A percentile compares a stretch with the other conserved stretches of the same genome.
These are phyloP conservation scores for Prunella himalayana DNA, from an alignment of 2,113 vertebrate species.

Conservation along the genomic window DNA sequence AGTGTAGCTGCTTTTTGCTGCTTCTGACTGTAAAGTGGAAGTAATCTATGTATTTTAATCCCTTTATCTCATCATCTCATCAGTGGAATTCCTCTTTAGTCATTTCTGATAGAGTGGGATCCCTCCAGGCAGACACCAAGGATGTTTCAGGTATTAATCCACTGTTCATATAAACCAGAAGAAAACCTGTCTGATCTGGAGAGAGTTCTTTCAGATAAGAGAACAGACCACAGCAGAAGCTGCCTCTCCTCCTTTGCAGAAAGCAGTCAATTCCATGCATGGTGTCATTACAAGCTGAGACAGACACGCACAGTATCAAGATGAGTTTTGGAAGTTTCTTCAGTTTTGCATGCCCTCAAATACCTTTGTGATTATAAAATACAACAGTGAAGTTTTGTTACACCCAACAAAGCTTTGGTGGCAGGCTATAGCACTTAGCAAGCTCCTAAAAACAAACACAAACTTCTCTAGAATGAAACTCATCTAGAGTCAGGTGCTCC, in stretches of 20 bases:
- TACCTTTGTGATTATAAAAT: not conserved
- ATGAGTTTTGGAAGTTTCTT: not conserved
- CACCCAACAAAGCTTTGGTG: not conserved
- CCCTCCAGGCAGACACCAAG: not conserved
- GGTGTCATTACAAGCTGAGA: not conserved
- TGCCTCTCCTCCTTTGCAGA: not conserved
- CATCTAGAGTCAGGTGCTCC: not conserved
- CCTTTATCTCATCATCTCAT: not conserved
- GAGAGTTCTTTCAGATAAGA: not conserved
- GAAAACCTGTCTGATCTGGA: not conserved
- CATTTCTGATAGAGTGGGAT: not conserved
- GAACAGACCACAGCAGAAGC: not conserved
- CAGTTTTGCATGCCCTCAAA: not conserved
- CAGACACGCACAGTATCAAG: fast-evolving
- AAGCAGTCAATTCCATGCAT: not conserved
- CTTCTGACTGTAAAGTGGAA: not conserved
- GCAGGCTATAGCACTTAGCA: fast-evolving
- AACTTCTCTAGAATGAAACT: not conserved
- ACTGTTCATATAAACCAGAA: not conserved
- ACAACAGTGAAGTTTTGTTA: not conserved
- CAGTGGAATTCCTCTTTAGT: not conserved
- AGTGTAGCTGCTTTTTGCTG: not conserved
- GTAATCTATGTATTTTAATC: not conserved
- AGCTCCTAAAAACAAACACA: not conserved
- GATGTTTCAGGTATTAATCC: not conserved